A percentile compares a stretch with the other conserved stretches of the same genome.
Conservation (phyloP, 2,888 invertebrate genomes). For the Pyrochroa serraticornis region DNA sequence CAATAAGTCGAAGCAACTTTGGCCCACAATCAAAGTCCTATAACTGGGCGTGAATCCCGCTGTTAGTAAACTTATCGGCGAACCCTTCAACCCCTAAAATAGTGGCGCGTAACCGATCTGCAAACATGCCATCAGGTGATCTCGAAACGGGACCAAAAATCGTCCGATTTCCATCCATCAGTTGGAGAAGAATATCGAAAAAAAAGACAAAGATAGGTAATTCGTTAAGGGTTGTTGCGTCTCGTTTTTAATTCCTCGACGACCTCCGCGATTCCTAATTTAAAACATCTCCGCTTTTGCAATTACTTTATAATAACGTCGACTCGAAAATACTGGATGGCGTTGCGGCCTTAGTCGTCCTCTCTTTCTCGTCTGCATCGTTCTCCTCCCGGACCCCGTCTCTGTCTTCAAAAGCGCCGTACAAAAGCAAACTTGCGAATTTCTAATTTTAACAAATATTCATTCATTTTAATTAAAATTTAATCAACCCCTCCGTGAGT, state of each 20-base stretch:
- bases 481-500: slow-evolving; percentile 55
- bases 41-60: background rate
- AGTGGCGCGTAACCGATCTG: slow-evolving; percentile 3
- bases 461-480: slow-evolving; percentile 60
- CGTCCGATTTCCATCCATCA: no score
- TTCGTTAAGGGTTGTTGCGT: no score
- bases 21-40: slow-evolving; percentile 4
- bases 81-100: slow-evolving; percentile 8
- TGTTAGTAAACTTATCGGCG: slow-evolving; percentile 5
- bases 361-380: no score
- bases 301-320: slow-evolving; percentile 14
- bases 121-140: slow-evolving; percentile 3
- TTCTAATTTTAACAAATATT: slow-evolving; percentile 59
- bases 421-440: slow-evolving; percentile 50
- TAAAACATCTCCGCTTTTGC: slow-evolving; percentile 20
- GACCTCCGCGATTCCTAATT: slow-evolving; percentile 15
- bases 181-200: no score
- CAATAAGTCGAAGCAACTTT: slow-evolving; percentile 5
- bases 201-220: no score
- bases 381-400: no score
- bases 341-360: no score
- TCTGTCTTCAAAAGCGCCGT: slow-evolving; percentile 35
- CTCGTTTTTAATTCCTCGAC: slow-evolving; percentile 14
- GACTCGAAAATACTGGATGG: no score
- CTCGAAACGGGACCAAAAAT: background rate